These are phyloP conservation scores for Phataginus tricuspis DNA, from an alignment of 2,797 vertebrate genomes.

Conservation along the genomic window DNA sequence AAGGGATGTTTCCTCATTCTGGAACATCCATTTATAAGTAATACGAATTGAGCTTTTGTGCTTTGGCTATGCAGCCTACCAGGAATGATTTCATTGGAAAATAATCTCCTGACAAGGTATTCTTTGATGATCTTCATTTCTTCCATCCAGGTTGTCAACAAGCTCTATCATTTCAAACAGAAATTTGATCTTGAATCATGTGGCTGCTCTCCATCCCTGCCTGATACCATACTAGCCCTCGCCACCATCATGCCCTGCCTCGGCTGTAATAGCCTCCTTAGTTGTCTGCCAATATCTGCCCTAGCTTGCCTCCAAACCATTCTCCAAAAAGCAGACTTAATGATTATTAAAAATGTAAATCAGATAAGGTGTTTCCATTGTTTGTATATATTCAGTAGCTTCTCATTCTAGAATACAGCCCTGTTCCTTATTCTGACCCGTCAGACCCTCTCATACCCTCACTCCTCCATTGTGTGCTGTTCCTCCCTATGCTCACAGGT, in stretches of 20 bases:
- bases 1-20: not conserved
- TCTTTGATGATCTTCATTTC: not conserved
- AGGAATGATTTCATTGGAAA: not conserved
- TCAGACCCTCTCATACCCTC: not conserved
- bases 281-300: not conserved
- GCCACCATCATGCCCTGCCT: not conserved
- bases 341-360: not conserved
- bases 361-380: not conserved
- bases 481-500: not conserved
- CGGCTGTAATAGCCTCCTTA: not conserved
- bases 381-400: not conserved
- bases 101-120: not conserved
- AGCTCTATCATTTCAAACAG: not conserved
- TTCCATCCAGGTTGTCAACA: not conserved
- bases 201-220: not conserved
- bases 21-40: not conserved
- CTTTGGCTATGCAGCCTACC: not conserved
- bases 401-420: not conserved
- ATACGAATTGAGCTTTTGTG: not conserved
- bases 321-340: not conserved
- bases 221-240: rapidly evolving
- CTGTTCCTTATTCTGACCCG: not conserved
- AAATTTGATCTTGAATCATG: not conserved
- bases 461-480: not conserved
- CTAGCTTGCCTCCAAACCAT: not conserved